These are phyloP conservation scores for Laterallus jamaicensis DNA, from an alignment of 2,113 vertebrate genomes.

Conservation along the genomic window DNA sequence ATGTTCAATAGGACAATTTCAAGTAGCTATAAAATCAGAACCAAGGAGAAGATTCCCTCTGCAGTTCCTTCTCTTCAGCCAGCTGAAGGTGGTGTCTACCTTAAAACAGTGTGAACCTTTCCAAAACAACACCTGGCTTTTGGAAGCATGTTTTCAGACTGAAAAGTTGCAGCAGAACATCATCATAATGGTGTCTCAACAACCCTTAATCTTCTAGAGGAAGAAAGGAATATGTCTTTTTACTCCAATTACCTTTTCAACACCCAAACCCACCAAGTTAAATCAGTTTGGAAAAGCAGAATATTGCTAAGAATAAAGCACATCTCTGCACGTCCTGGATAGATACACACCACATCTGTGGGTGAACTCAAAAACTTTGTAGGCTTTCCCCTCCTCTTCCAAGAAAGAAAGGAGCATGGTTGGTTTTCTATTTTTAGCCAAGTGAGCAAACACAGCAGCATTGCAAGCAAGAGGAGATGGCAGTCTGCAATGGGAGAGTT, in stretches of 20 bases:
- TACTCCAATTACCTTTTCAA: neutral
- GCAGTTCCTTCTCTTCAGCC: neutral
- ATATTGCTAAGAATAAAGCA: neutral
- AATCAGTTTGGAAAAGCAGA: neutral
- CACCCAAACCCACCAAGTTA: neutral
- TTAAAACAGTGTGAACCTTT: neutral
- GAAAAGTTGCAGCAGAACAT: neutral
- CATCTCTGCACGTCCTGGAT: neutral
- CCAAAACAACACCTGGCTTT: neutral
- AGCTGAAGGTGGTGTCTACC: neutral
- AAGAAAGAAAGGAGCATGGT: neutral
- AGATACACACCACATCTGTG: neutral
- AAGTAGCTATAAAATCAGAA: neutral
- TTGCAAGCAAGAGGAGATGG: neutral
- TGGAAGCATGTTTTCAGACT: neutral
- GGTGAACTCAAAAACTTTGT: neutral
- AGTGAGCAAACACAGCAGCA: neutral
- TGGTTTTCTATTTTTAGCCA: neutral
- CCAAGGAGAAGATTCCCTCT: neutral
- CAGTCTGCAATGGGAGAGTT: neutral
- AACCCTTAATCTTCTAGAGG: neutral
- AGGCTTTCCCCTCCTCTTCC: neutral
- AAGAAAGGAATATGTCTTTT: neutral
- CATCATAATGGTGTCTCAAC: neutral
- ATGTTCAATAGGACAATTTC: rapidly evolving